phyloP scores from a whole-genome alignment of 2,888 invertebrate species.

The Plebejus melissa region DNA sequence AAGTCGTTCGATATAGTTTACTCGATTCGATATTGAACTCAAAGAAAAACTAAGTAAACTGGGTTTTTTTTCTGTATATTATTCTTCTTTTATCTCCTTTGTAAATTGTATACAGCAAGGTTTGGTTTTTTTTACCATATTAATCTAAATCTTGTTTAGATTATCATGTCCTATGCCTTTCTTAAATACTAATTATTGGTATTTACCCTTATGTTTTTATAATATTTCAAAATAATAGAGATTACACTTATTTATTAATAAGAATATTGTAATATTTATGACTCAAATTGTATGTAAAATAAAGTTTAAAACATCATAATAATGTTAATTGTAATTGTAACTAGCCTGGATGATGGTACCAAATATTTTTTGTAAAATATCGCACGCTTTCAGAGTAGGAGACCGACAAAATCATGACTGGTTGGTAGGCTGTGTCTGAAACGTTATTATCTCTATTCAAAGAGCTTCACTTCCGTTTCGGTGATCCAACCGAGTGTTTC shows the following conservation, averaged over 20 bases:
- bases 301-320: background rate
- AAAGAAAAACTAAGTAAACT: background rate
- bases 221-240: too few relatives aligned
- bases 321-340: background rate
- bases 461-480: slow-evolving; percentile 63
- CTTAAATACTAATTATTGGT: too few relatives aligned
- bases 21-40: background rate
- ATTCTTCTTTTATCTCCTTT: too few relatives aligned
- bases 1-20: slow-evolving; percentile 26
- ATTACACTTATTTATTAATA: too few relatives aligned
- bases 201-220: too few relatives aligned
- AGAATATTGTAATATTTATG: too few relatives aligned
- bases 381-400: slow-evolving; percentile 43
- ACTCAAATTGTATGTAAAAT: background rate
- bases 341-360: background rate
- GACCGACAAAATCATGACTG: slow-evolving; percentile 46
- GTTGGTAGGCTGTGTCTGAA: slow-evolving; percentile 59
- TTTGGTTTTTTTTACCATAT: too few relatives aligned
- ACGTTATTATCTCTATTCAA: slow-evolving; percentile 70
- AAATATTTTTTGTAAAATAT: slow-evolving; percentile 10
- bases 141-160: too few relatives aligned
- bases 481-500: slow-evolving; percentile 63
- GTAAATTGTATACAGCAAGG: too few relatives aligned
- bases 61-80: too few relatives aligned
- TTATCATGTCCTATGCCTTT: too few relatives aligned